These are phyloP conservation scores for Illadopsis cleaveri DNA, from an alignment of 2,113 vertebrate genomes.

Conservation along the genomic window DNA sequence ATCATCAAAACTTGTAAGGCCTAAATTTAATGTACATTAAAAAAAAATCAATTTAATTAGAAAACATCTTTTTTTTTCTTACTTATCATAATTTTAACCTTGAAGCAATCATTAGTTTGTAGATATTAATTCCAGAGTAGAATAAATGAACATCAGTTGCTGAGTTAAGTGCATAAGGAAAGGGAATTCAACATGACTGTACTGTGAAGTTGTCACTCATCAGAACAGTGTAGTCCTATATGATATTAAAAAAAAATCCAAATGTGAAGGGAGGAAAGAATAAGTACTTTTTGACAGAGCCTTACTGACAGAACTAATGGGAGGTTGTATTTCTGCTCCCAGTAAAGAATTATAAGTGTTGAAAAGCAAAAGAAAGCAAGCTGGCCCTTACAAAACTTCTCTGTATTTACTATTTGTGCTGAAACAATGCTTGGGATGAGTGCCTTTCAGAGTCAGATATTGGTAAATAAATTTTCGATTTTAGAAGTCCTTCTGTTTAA, in stretches of 20 bases:
- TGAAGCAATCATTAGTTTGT: background rate
- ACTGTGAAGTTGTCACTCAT: background rate
- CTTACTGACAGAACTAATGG: background rate
- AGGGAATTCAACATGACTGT: background rate
- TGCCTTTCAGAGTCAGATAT: background rate
- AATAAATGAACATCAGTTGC: background rate
- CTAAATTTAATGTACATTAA: background rate
- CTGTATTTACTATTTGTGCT: background rate
- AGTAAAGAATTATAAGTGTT: background rate
- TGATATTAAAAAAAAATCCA: background rate
- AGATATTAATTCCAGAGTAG: background rate
- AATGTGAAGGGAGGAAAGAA: background rate
- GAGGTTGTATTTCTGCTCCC: background rate
- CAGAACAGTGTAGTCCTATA: background rate
- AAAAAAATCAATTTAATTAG: background rate
- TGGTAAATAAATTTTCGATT: background rate
- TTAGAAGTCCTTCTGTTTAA: background rate
- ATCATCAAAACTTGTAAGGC: background rate
- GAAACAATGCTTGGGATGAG: background rate
- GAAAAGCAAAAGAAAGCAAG: constrained; percentile 22
- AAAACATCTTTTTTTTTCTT: background rate
- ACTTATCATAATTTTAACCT: background rate
- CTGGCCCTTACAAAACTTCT: background rate
- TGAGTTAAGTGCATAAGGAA: background rate
- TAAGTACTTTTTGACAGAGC: background rate